Percentiles rank a stretch among this genome's conserved stretches.
Conservation (phyloP, 2,888 invertebrate species). For the Idaea biselata region DNA sequence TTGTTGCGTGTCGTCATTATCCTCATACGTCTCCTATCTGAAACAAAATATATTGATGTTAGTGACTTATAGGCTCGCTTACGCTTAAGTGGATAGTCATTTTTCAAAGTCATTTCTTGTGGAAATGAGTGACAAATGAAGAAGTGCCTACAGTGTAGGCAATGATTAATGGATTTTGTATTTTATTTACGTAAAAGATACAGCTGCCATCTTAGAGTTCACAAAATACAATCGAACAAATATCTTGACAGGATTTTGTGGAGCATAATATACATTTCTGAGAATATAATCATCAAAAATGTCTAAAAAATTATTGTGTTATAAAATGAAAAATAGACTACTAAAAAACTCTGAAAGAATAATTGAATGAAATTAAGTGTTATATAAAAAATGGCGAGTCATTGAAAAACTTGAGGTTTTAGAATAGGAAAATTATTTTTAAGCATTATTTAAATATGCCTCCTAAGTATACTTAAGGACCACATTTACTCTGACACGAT, state of each 20-base stretch:
- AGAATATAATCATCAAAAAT: not conserved
- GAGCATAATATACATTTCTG: not conserved
- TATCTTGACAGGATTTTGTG: not conserved
- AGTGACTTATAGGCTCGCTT: conserved; percentile 29
- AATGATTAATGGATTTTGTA: conserved; percentile 59
- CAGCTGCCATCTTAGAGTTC: conserved; percentile 19
- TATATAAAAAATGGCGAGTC: not conserved
- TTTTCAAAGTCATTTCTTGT: conserved; percentile 64
- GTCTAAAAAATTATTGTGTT: not conserved
- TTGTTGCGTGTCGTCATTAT: conserved; percentile 58
- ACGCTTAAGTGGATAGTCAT: conserved; percentile 53
- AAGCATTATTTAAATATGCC: not conserved
- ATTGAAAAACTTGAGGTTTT: not conserved
- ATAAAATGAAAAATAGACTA: not conserved
- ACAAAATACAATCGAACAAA: conserved; percentile 3
- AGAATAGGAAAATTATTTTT: not conserved
- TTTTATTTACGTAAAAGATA: conserved; percentile 33
- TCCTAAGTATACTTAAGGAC: not conserved
- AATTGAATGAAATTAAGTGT: not conserved
- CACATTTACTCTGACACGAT: not conserved
- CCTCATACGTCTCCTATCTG: conserved; percentile 51
- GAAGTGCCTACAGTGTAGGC: conserved; percentile 51
- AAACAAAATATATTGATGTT: conserved; percentile 58
- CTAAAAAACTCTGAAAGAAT: not conserved
- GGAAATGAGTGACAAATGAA: conserved; percentile 68